These are phyloP conservation scores for Pinctada fucata DNA, from an alignment of 2,888 invertebrate genomes.

Conservation along the genomic window DNA sequence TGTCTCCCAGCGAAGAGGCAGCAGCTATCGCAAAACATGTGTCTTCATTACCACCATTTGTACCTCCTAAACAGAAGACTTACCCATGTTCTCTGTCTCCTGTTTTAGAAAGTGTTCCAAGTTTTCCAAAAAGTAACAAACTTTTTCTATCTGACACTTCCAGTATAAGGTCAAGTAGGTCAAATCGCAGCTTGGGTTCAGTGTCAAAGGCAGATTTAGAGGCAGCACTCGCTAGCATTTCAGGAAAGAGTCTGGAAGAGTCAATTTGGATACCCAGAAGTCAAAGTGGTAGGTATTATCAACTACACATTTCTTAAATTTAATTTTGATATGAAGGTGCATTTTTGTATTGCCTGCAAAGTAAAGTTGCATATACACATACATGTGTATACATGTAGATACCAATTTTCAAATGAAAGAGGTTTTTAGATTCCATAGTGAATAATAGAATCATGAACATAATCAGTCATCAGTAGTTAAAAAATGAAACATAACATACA, in stretches of 20 bases:
- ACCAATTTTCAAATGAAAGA: too few relatives aligned
- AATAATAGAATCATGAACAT: too few relatives aligned
- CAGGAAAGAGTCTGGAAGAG: conserved; percentile 9
- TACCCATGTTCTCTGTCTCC: conserved; percentile 62
- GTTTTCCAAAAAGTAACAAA: conserved; percentile 6
- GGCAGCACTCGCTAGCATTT: background rate
- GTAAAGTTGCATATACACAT: too few relatives aligned
- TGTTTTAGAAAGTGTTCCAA: conserved; percentile 55
- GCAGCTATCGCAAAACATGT: conserved; percentile 63
- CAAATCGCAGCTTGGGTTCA: conserved; percentile 7
- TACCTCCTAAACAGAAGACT: conserved; percentile 67
- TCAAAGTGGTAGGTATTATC: background rate
- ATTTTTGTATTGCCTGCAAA: too few relatives aligned
- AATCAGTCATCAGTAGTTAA: too few relatives aligned
- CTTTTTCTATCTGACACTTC: conserved; percentile 13
- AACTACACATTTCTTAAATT: too few relatives aligned
- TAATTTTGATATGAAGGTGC: too few relatives aligned
- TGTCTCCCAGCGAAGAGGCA: conserved; percentile 60
- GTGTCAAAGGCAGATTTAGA: conserved; percentile 10
- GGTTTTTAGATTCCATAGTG: too few relatives aligned
- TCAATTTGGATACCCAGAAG: conserved; percentile 55
- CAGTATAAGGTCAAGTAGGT: conserved; percentile 14
- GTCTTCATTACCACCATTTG: conserved; percentile 63
- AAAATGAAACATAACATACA: too few relatives aligned
- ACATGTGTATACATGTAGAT: too few relatives aligned